These are phyloP conservation scores for Cottus gobio DNA, from an alignment of 2,113 vertebrate species.

Conservation along the genomic window DNA sequence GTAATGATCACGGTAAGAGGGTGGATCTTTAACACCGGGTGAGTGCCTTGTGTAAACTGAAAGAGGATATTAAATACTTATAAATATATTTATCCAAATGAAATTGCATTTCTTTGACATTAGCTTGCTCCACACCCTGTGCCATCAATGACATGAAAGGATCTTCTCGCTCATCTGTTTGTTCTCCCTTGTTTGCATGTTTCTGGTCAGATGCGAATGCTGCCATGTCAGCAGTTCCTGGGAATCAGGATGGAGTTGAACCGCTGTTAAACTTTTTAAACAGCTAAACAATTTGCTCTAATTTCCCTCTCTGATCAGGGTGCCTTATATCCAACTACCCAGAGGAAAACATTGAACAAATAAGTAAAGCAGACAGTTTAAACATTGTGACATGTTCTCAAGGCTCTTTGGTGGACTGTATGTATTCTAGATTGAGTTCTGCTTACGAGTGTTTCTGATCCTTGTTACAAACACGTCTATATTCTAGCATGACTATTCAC, in stretches of 20 bases:
- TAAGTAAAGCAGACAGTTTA: slow-evolving; percentile 44
- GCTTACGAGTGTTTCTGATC: background rate
- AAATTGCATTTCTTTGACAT: background rate
- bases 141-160: background rate
- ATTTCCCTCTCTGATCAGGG: slow-evolving; percentile 21
- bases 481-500: slow-evolving; percentile 13
- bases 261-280: slow-evolving; percentile 18
- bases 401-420: background rate
- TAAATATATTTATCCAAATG: slow-evolving; percentile 5
- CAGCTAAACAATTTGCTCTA: slow-evolving; percentile 17
- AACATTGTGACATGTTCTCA: slow-evolving; percentile 32
- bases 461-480: background rate
- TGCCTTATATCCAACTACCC: slow-evolving; percentile 45
- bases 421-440: background rate
- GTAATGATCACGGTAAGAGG: slow-evolving; percentile 7
- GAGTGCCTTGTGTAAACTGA: slow-evolving; percentile 15
- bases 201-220: slow-evolving; percentile 44
- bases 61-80: slow-evolving; percentile 22
- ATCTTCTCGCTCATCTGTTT: slow-evolving; percentile 24
- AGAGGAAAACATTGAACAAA: slow-evolving; percentile 61
- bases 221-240: slow-evolving; percentile 28
- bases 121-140: slow-evolving; percentile 2
- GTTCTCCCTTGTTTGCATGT: slow-evolving; percentile 52
- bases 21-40: background rate
- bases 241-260: slow-evolving; percentile 2